Evolutionary conservation across 2,888 invertebrate genomes (phyloP), one percentile per base, ranked within the genome.

Genomic region (Oxystoma pomonae): DNA sequence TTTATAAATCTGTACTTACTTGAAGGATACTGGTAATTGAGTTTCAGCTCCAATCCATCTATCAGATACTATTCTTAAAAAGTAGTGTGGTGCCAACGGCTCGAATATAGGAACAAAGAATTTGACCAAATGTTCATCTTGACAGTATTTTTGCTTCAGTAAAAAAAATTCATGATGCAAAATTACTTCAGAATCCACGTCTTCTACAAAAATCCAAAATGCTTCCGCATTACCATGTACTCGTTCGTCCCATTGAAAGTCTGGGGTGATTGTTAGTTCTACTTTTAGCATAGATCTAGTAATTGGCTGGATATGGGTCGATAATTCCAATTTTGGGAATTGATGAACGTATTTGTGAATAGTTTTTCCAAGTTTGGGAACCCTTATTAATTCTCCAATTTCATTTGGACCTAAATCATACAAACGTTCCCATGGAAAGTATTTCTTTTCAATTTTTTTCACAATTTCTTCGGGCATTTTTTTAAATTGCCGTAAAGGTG

Each of bases 161-260:
- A 99, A 83, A 81, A 97, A 97, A 85, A 78, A 76, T 79, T 98
- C 97, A 78, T 98, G 95, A 79, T 99, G 99, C 7, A 99, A 85
- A 68, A 99, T 88, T 16, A 91, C 90, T 75, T 94, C 93, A 0
- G 91, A 91, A 80, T 93, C 93, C 9, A 93, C 93, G 72, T 94
- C 93, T 74, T 93, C 92, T 0, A 93, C 92, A 2, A 94, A 81
- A 73, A 94, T 91, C 93, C 93, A 93, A 79, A 94, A 94, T 0
- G 90, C 93, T 78, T 93, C 93, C 0, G 91, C 91, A 50, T 88
- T 88, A 0, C 91, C 91, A 74, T 90, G 90, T 55, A 89, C 83
- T 82, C 97, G 98, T 67, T 98, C 98, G 72, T 99, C 98, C 99
- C 99, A 99, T 75, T 98, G 95, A 81, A 99, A 99, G 81, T 99